phyloP scores from a whole-genome alignment of 2,113 vertebrate species.

The Platichthys flesus region DNA sequence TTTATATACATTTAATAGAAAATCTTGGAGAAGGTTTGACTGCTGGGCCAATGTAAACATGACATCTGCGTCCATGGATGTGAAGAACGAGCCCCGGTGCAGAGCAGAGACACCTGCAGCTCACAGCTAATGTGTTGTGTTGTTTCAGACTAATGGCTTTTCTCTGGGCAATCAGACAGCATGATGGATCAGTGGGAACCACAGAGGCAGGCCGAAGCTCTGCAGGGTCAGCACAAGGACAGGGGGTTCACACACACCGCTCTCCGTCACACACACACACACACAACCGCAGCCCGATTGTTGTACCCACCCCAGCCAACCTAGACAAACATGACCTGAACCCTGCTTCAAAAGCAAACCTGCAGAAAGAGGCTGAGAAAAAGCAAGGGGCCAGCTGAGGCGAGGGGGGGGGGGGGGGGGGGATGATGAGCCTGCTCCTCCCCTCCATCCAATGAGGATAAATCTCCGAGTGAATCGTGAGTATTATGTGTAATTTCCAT shows the following conservation, averaged over 20 bases:
- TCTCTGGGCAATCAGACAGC: constrained; percentile 67
- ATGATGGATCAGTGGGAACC: constrained; percentile 74
- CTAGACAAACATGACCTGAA: constrained; percentile 28
- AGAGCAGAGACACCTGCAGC: constrained; percentile 64
- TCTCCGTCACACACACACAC: constrained; percentile 36
- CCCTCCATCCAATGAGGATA: constrained; percentile 76
- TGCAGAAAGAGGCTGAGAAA: constrained; percentile 22
- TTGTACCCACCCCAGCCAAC: neutral
- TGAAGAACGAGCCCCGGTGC: constrained; percentile 31
- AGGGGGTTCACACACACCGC: constrained; percentile 61
- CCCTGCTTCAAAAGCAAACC: constrained; percentile 45
- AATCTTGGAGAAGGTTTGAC: neutral
- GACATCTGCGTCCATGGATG: constrained; percentile 35
- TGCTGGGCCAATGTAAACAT: constrained; percentile 23
- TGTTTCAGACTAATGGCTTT: constrained; percentile 71
- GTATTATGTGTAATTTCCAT: constrained; percentile 86
- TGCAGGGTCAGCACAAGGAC: constrained; percentile 76
- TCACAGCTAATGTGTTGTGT: constrained; percentile 56
- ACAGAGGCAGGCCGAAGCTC: constrained; percentile 63
- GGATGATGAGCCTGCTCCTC: constrained; percentile 9
- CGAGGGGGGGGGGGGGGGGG: no score
- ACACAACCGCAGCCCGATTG: constrained; percentile 32
- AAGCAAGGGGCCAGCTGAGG: constrained; percentile 18
- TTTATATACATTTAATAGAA: neutral
- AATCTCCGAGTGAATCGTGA: constrained; percentile 77